Percentiles rank a stretch among this genome's conserved stretches.
Conservation (phyloP, 2,113 vertebrate species). For the Merops nubicus region DNA sequence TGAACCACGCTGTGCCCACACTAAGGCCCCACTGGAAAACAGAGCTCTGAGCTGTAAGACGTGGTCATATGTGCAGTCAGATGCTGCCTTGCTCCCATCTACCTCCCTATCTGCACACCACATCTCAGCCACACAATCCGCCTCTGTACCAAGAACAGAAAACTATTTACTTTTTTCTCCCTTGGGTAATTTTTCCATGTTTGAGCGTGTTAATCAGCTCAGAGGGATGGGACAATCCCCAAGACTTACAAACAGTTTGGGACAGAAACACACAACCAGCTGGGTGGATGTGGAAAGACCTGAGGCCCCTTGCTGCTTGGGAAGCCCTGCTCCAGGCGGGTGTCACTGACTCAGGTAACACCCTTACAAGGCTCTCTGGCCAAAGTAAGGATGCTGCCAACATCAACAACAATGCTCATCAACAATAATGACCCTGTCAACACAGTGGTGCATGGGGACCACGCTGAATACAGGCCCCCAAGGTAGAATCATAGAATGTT, state of each 20-base stretch:
- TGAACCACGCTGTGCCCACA: background rate
- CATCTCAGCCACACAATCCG: background rate
- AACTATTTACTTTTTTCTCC: fast-evolving
- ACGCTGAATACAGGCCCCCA: background rate
- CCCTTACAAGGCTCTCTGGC: background rate
- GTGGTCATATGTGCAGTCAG: background rate
- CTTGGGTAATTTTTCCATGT: background rate
- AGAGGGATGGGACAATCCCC: background rate
- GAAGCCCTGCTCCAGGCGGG: background rate
- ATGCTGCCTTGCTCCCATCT: background rate
- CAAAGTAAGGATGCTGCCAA: background rate
- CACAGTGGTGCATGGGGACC: background rate
- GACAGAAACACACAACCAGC: background rate
- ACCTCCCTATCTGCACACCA: background rate
- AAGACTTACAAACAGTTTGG: background rate
- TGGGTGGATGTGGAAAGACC: background rate
- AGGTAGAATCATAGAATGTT: background rate
- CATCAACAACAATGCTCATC: too few species aligned
- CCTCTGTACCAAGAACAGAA: background rate
- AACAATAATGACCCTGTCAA: background rate
- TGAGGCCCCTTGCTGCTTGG: background rate
- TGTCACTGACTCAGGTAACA: background rate
- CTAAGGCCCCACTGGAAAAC: background rate
- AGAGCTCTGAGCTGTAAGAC: background rate
- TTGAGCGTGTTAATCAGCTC: background rate